Conservation (phyloP, 2,888 invertebrate genomes). For the Podabrus alpinus region DNA sequence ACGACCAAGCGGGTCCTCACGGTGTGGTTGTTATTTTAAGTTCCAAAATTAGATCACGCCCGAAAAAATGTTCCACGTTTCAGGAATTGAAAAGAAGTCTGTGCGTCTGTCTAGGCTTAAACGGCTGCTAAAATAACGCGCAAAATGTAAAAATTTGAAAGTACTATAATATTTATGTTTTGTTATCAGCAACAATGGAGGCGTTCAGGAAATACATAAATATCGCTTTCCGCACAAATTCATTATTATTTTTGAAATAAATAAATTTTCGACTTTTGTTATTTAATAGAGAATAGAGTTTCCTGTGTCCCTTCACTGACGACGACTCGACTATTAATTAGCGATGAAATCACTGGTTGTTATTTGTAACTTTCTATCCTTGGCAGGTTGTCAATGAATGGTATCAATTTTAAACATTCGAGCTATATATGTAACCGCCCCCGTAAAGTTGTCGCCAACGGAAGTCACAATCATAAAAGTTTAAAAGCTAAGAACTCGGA, state of each 20-base stretch:
- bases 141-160: not conserved
- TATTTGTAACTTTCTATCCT: slow-evolving; percentile 30
- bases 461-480: slow-evolving; percentile 47
- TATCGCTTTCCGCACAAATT: slow-evolving; percentile 7
- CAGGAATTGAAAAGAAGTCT: not conserved
- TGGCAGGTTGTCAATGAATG: slow-evolving; percentile 40
- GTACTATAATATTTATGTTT: not conserved
- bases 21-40: not conserved
- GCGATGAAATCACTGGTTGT: slow-evolving; percentile 18
- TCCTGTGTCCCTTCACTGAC: slow-evolving; percentile 9
- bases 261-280: slow-evolving; percentile 6
- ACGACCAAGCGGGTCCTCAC: not conserved
- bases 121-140: not conserved
- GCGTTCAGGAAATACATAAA: slow-evolving; percentile 11
- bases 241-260: slow-evolving; percentile 13
- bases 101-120: not conserved
- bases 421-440: slow-evolving; percentile 39
- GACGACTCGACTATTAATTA: slow-evolving; percentile 17
- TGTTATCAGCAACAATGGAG: not conserved
- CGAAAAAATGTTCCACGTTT: not conserved
- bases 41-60: not conserved
- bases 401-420: slow-evolving; percentile 39
- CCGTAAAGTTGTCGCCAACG: slow-evolving; percentile 39
- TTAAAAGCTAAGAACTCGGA: slow-evolving; percentile 42
- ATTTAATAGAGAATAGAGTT: slow-evolving; percentile 8